A percentile compares a stretch with the other conserved stretches of the same genome.
Conservation (phyloP, 1,140 invertebrate species). For the Condylostylus longicornis region DNA sequence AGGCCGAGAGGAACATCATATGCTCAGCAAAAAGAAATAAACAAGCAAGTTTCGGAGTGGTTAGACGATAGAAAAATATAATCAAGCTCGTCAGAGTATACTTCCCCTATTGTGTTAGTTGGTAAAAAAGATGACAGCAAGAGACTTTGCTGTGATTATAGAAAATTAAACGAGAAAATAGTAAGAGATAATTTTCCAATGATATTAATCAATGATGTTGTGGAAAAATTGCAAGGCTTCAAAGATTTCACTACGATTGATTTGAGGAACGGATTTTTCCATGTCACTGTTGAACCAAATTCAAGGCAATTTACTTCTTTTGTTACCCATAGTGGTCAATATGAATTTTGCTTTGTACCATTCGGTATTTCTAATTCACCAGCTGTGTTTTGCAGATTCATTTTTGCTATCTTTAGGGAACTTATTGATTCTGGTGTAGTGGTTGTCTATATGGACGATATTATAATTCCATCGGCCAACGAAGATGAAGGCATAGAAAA, state of each 20-base stretch:
- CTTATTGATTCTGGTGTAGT: constrained; percentile 2
- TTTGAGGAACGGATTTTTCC: constrained; percentile 3
- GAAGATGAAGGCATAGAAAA: constrained; percentile 7
- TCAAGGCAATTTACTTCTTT: constrained; percentile 5
- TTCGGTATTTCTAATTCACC: constrained; percentile 21
- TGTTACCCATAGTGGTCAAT: constrained; percentile 5
- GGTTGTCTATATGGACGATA: constrained; percentile 8
- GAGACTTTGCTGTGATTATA: constrained; percentile 1
- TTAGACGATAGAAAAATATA: constrained; percentile 18
- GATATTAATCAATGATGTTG: constrained; percentile 19
- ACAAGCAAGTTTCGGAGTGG: constrained; percentile 21
- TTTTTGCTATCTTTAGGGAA: constrained; percentile 9
- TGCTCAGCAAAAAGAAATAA: constrained; percentile 15
- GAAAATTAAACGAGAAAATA: constrained; percentile 2
- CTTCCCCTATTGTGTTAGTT: constrained; percentile 17
- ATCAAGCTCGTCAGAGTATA: constrained; percentile 11
- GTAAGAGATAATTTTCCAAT: constrained; percentile 9
- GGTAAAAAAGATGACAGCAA: constrained; percentile 13
- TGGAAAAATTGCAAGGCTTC: constrained; percentile 8
- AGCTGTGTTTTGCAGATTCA: constrained; percentile 17
- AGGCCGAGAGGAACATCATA: constrained; percentile 17
- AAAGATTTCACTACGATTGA: constrained; percentile 11
- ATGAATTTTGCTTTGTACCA: constrained; percentile 32
- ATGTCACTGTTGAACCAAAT: constrained; percentile 1
- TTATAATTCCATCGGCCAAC: constrained; percentile 10